Percentiles rank a stretch among this genome's conserved stretches.
phyloP scores from a whole-genome alignment of 2,113 vertebrate genomes.

The Rhynchomys soricoides region DNA sequence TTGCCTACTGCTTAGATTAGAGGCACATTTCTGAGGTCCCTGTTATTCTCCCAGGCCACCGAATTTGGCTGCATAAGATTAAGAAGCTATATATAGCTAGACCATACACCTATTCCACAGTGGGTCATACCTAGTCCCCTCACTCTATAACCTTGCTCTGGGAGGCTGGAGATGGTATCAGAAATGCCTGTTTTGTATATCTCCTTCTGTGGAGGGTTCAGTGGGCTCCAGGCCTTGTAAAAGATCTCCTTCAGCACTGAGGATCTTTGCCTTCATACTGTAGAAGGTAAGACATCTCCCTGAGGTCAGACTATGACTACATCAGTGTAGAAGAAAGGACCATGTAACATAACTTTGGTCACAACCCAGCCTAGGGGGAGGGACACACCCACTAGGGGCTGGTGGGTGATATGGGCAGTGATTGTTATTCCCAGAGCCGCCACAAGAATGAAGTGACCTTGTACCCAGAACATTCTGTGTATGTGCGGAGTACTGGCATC shows the following conservation, averaged over 20 bases:
- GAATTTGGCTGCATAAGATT: too few relatives aligned
- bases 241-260: neutral
- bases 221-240: fast-evolving
- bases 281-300: neutral
- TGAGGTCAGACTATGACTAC: fast-evolving
- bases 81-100: fast-evolving
- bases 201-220: fast-evolving
- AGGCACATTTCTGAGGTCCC: neutral
- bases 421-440: neutral
- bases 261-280: neutral
- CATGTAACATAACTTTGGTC: fast-evolving
- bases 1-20: neutral
- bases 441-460: neutral
- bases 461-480: neutral
- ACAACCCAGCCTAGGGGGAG: fast-evolving
- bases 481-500: too few relatives aligned
- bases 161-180: too few relatives aligned
- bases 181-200: fast-evolving
- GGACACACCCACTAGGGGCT: fast-evolving
- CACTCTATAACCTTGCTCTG: neutral
- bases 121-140: neutral
- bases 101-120: neutral
- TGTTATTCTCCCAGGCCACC: neutral
- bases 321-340: neutral
- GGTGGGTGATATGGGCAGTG: fast-evolving